Base-by-base conservation (phyloP, 2,113 vertebrate genomes). In the Ciconia stormi region DNA sequence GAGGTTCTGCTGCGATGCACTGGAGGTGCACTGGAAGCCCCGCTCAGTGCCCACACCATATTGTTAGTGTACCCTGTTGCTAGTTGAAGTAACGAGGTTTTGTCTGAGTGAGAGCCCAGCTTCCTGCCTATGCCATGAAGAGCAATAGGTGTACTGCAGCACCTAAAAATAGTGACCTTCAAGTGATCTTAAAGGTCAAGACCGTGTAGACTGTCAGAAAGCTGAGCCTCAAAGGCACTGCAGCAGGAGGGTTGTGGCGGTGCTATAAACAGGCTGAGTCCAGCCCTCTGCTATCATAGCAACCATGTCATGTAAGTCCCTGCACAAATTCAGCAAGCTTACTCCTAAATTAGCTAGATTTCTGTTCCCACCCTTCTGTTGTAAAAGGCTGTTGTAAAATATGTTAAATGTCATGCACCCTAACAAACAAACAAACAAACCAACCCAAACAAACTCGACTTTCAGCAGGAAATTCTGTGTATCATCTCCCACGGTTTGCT, bases 21-120 rank as follows among this genome's bases (percentile, higher is more conserved):
- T 15, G n/a, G n/a, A 38, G 59, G 10, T 3, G 5, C 50, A 34
- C 59, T 61, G 23, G 50, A 66, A 74, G 19, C 4, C 11, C 17
- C 1, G 0, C 14, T 32, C 7, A 6, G 46, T 29, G 14, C 46
- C 27, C 8, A 16, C 16, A 40, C 32, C 4, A 0, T 50, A 5
- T 25, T 27, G 34, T 44, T 17, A 6, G 4, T 9, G 22, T 8
- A 18, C 34, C 23, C 62, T 63, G 1, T 12, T 69, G 42, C 59
- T 77, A 4, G 7, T 2, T 2, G 8, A 34, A 40, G 27, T 34
- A 42, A 32, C 3, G 6, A n/a, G 26, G n/a, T n/a, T 50, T 36
- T 3, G 2, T 6, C 47, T 23, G 32, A 16, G 40, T 44, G 34
- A 58, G 34, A 84, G n/a, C 40, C 40, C 25, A 40, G 40, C 13